Conservation (phyloP, 2,113 vertebrate species). For the Glaucidium brasilianum region DNA sequence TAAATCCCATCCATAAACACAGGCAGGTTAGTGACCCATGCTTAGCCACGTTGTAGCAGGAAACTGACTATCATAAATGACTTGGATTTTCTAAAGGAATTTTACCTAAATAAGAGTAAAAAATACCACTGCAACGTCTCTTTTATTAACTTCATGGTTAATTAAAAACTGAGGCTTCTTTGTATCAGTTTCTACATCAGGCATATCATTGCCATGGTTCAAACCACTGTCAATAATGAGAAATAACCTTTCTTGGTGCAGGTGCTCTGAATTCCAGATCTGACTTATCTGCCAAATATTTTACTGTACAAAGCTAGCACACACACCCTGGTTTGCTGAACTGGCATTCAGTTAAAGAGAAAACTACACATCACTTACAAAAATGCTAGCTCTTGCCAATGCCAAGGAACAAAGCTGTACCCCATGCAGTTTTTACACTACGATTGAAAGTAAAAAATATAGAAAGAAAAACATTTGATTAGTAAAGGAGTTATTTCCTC, state of each 20-base stretch:
- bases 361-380: conserved; percentile 40
- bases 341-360: conserved; percentile 3
- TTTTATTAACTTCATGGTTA: neutral
- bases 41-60: neutral
- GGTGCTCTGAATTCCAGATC: neutral
- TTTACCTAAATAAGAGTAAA: neutral
- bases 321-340: neutral
- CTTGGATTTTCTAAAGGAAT: conserved; percentile 50
- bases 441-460: neutral
- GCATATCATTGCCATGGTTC: neutral
- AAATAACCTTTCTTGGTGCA: conserved; percentile 4
- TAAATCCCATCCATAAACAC: conserved; percentile 67
- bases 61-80: conserved; percentile 54
- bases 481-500: conserved; percentile 57
- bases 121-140: neutral
- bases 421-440: conserved; percentile 40
- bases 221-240: neutral
- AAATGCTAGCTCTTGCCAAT: conserved; percentile 38
- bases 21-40: conserved; percentile 37
- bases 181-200: neutral
- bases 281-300: neutral
- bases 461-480: conserved; percentile 61
- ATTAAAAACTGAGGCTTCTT: neutral
- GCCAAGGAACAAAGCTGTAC: conserved; percentile 49
- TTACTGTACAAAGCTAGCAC: neutral